A percentile compares a stretch with the other conserved stretches of the same genome.
phyloP scores from a whole-genome alignment of 1,140 invertebrate genomes.

The Listronotus bonariensis region DNA sequence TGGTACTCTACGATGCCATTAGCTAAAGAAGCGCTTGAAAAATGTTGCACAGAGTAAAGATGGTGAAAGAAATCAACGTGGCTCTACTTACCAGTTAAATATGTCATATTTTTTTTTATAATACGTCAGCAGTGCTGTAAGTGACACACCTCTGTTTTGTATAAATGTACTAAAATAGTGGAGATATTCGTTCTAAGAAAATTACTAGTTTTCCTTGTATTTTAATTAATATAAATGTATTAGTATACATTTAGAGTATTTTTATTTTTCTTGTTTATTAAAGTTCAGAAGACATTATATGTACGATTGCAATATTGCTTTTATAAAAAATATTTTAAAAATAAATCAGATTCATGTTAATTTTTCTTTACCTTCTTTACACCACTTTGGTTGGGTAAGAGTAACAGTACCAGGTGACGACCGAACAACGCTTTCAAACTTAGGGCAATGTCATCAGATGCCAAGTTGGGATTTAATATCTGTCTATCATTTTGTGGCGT shows the following conservation, averaged over 20 bases:
- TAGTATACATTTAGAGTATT: slow-evolving; percentile 21
- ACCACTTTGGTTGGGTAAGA: background rate
- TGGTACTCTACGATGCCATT: slow-evolving; percentile 92
- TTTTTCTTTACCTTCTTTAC: too few species aligned
- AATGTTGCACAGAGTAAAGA: slow-evolving; percentile 89
- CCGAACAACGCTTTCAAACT: too few species aligned
- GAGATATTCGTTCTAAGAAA: slow-evolving; percentile 12
- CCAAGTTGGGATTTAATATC: too few species aligned
- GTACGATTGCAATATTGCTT: slow-evolving; percentile 27
- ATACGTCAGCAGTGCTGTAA: background rate
- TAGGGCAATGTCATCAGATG: too few species aligned
- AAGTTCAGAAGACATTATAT: background rate
- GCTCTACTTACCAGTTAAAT: slow-evolving; percentile 76
- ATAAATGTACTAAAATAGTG: slow-evolving; percentile 32
- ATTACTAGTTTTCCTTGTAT: slow-evolving; percentile 14
- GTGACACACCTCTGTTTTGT: slow-evolving; percentile 22
- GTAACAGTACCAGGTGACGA: too few species aligned
- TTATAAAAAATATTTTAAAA: slow-evolving; percentile 28
- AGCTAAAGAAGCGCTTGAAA: slow-evolving; percentile 74
- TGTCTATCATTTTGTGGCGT: too few species aligned
- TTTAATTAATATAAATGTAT: slow-evolving; percentile 29
- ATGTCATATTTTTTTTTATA: slow-evolving; percentile 3
- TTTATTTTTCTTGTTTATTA: slow-evolving; percentile 15
- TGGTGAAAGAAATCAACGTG: slow-evolving; percentile 87
- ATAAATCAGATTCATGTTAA: slow-evolving; percentile 9